phyloP scores from a whole-genome alignment of 1,140 invertebrate genomes.

The Helicoverpa armigera region DNA sequence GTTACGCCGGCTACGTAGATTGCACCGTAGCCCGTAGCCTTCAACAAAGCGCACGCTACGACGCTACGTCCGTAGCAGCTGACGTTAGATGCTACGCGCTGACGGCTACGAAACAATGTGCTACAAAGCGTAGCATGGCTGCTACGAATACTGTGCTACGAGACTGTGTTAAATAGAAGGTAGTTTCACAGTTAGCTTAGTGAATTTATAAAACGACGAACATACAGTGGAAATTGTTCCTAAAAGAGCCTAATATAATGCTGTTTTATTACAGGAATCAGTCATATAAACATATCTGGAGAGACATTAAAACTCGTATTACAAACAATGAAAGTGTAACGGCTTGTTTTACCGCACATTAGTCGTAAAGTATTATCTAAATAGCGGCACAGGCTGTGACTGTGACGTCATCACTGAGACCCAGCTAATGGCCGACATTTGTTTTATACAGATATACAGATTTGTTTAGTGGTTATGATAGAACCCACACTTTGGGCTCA shows the following conservation, averaged over 20 bases:
- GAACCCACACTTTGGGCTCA: no score
- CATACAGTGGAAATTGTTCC: no score
- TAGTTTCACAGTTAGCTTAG: no score
- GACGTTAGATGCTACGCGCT: slow-evolving; percentile 17
- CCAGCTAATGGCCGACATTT: not conserved
- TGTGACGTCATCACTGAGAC: not conserved
- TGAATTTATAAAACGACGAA: no score
- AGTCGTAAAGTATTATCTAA: slow-evolving; percentile 9
- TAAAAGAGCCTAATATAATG: not conserved
- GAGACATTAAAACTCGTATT: not conserved
- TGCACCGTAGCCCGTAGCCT: not conserved
- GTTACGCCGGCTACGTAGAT: not conserved
- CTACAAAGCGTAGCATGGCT: slow-evolving; percentile 3
- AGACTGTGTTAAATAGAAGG: not conserved
- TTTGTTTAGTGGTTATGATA: not conserved
- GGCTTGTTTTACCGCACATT: slow-evolving; percentile 2
- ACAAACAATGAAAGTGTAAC: not conserved
- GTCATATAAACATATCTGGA: not conserved
- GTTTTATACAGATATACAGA: not conserved
- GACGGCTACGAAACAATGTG: slow-evolving; percentile 10
- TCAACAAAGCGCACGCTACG: not conserved
- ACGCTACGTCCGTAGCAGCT: slow-evolving; percentile 16
- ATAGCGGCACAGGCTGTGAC: not conserved
- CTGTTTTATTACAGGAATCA: not conserved
- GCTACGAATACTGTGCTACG: slow-evolving; percentile 23